Conservation (phyloP, 2,113 vertebrate species). For the Bubo scandiacus region DNA sequence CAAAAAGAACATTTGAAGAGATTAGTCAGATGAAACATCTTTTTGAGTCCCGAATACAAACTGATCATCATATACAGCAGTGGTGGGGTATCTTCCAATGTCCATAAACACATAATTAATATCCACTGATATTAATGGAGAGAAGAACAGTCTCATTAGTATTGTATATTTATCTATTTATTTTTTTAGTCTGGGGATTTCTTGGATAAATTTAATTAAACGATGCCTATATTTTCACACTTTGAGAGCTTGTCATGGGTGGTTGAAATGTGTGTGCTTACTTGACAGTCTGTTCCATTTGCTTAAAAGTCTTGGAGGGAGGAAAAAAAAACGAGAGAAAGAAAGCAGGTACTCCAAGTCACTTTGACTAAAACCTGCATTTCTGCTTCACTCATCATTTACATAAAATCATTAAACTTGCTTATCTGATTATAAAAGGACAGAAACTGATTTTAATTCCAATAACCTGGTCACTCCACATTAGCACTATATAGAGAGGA, state of each 20-base stretch:
- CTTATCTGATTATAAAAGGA: not conserved
- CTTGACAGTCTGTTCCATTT: not conserved
- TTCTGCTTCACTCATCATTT: not conserved
- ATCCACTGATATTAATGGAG: not conserved
- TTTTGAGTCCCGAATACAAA: not conserved
- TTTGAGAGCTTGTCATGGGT: not conserved
- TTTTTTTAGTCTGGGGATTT: not conserved
- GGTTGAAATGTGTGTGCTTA: not conserved
- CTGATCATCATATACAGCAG: not conserved
- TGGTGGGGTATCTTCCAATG: not conserved
- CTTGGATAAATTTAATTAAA: slow-evolving; percentile 22
- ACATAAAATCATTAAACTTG: not conserved
- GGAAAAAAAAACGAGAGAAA: rapidly evolving
- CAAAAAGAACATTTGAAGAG: not conserved
- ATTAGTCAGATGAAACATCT: not conserved
- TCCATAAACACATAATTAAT: not conserved
- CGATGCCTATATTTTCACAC: not conserved
- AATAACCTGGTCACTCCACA: not conserved
- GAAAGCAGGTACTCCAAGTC: not conserved
- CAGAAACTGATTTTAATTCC: not conserved
- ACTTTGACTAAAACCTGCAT: not conserved
- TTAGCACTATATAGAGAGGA: not conserved
- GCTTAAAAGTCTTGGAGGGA: not conserved
- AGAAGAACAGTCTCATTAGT: not conserved
- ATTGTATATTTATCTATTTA: not conserved